Base-by-base conservation (phyloP, 2,888 invertebrate genomes). In the Hirtodrosophila alboralis region DNA sequence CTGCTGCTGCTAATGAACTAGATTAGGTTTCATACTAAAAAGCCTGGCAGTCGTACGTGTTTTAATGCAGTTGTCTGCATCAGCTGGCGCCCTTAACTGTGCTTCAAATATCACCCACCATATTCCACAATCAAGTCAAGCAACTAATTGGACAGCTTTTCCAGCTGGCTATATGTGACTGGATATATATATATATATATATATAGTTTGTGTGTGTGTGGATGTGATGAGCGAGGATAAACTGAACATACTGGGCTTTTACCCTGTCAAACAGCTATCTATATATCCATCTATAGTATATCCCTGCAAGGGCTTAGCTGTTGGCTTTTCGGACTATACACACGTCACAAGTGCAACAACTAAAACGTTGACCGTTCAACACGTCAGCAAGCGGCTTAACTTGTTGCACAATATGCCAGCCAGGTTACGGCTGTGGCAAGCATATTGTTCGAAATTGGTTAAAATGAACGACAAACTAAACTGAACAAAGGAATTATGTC, bases 351-450 rank as follows among this genome's bases (percentile, higher is more conserved):
- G 58, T 76, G 76, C 60, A 76, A 52, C 63, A 57, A 62, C 59
- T 67, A 60, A 60, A 76, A 51, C 59, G 59, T 57, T 61, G 80
- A 43, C 58, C 71, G 76, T 79, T 73, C 76, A 78, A 75, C 83
- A 78, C 66, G 75, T 77, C 72, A 62, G 38, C n/a, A 44, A 52
- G 58, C 43, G 62, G 73, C 79, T 83, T 78, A 83, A 83, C 79
- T 73, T 81, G 76, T 78, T 78, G 79, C 75, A 73, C 40, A 37
- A 10, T 23, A 27, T 18, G 18, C 4, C 18, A 18, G 3, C 1
- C 18, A 18, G 18, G 1, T 5, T 1, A 18, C 18, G 5, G 18
- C 5, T 18, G 18, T 18, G 18, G 18, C 18, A 18, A 5, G 18
- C 18, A 18, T 5, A 18, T 18, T 5, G 4, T 18, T 18, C 18